These are phyloP conservation scores for Seira musarum DNA, from an alignment of 2,888 invertebrate species.

Conservation along the genomic window DNA sequence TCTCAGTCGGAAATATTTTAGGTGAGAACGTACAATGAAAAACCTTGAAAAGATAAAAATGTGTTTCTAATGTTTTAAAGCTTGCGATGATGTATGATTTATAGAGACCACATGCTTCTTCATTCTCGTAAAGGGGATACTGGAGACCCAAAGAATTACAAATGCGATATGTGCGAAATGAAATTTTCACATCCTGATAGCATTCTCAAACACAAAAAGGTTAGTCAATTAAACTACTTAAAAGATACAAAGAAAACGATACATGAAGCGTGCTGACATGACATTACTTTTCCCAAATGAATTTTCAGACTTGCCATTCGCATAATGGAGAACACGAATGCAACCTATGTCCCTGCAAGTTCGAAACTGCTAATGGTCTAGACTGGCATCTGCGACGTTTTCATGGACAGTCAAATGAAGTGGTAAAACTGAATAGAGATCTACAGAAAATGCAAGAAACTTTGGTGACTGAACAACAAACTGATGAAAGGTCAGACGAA, in stretches of 20 bases:
- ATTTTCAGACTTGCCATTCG: conserved; percentile 7
- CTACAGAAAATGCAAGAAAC: neutral
- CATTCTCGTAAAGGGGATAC: neutral
- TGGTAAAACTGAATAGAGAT: neutral
- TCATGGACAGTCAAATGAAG: neutral
- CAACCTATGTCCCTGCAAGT: conserved; percentile 14
- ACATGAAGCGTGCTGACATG: no score
- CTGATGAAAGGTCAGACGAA: neutral
- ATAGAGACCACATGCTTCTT: neutral
- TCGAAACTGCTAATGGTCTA: neutral
- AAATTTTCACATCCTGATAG: conserved; percentile 5
- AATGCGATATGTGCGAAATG: conserved; percentile 10
- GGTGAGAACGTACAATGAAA: neutral
- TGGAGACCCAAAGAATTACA: neutral
- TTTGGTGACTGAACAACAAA: neutral
- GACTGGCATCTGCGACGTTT: neutral
- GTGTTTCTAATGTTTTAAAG: neutral
- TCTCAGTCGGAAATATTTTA: neutral
- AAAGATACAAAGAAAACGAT: no score
- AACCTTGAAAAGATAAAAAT: neutral
- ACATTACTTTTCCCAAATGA: no score
- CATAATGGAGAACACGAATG: conserved; percentile 4
- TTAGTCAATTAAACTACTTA: neutral
- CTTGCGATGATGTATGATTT: neutral
- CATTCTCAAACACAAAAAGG: conserved; percentile 14